A percentile compares a stretch with the other conserved stretches of the same genome.
These are phyloP conservation scores for human DNA, from an alignment of 2,113 vertebrate genomes.

Conservation along the genomic window GRCh38 chr14:86755501-86756000, in stretches of 20 bases:
- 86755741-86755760: background rate
- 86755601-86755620: background rate
- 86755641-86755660: background rate
- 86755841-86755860: background rate
- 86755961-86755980: background rate
- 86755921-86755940: background rate
- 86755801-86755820: background rate
- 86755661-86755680: background rate
- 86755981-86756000: background rate
- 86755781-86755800: background rate
- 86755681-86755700: background rate
- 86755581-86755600: background rate
- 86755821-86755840: background rate
- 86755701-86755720: background rate
- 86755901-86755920: background rate
- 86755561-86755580: background rate
- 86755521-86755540: background rate
- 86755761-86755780: background rate
- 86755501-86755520: background rate
- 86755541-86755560: background rate
- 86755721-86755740: background rate
- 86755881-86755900: background rate
- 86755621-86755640: background rate
- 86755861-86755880: background rate
- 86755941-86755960: background rate